Evolutionary conservation across 1,140 invertebrate species (phyloP).

Genomic region (Ceratosolen solmsi): DNA sequence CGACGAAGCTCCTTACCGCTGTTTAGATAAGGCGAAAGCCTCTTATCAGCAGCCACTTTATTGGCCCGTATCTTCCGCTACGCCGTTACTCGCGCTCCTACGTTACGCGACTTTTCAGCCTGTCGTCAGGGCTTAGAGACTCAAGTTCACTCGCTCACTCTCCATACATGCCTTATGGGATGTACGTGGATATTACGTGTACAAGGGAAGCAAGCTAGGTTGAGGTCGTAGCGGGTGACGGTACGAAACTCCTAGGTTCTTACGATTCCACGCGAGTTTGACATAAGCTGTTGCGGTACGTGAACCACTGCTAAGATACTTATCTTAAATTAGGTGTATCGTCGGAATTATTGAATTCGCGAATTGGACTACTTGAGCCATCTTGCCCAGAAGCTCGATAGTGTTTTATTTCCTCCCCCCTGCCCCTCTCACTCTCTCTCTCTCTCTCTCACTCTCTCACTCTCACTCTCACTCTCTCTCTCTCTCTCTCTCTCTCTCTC

Average conservation of each 20-base stretch:
- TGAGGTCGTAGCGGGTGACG: not conserved
- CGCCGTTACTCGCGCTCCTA: not conserved
- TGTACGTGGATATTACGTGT: not conserved
- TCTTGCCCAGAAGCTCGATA: too few species aligned
- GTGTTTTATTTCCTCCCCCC: too few species aligned
- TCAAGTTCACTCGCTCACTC: not conserved
- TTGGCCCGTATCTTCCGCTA: constrained; percentile 26
- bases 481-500: too few species aligned
- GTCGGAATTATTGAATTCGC: not conserved
- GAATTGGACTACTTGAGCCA: not conserved
- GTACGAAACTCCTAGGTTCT: not conserved
- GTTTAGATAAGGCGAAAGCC: constrained; percentile 52
- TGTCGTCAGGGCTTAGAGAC: constrained; percentile 29
- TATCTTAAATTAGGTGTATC: constrained; percentile 2
- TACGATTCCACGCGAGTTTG: constrained; percentile 25
- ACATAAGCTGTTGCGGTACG: not conserved
- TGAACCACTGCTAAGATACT: constrained; percentile 15
- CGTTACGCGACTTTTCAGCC: constrained; percentile 35
- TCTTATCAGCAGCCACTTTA: constrained; percentile 48
- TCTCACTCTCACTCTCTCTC: too few species aligned
- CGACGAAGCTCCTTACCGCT: constrained; percentile 39
- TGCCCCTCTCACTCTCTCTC: too few species aligned
- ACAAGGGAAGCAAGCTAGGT: not conserved
- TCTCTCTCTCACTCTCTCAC: too few species aligned
- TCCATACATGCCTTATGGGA: not conserved